phyloP scores from a whole-genome alignment of 1,140 invertebrate genomes.

The Drosophila punjabiensis region DNA sequence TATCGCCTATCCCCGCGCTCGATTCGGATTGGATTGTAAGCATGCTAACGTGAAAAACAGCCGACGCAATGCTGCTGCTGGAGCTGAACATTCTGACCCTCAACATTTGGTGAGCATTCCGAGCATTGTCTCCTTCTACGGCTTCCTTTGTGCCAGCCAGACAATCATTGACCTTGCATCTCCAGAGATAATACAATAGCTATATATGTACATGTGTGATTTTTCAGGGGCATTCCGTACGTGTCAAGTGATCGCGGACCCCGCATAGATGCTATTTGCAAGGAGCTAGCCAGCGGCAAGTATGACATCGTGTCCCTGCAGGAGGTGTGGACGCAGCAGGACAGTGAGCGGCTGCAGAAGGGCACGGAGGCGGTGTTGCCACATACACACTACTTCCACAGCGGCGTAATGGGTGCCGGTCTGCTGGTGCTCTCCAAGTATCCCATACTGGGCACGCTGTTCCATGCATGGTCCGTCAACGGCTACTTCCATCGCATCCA shows the following conservation, averaged over 20 bases:
- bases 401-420: slow-evolving; percentile 97
- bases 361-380: slow-evolving; percentile 89
- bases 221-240: slow-evolving; percentile 92
- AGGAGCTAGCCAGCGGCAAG: slow-evolving; percentile 88
- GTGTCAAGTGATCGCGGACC: slow-evolving; percentile 91
- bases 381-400: slow-evolving; percentile 97
- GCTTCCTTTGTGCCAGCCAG: slow-evolving; percentile 10
- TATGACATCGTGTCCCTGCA: slow-evolving; percentile 97
- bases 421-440: slow-evolving; percentile 95
- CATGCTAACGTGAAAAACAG: slow-evolving; percentile 44
- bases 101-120: slow-evolving; percentile 75
- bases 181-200: slow-evolving; percentile 45
- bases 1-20: slow-evolving; percentile 45
- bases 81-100: slow-evolving; percentile 82
- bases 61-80: slow-evolving; percentile 68
- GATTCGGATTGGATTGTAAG: slow-evolving; percentile 19
- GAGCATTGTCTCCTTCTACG: slow-evolving; percentile 8
- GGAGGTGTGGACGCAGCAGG: slow-evolving; percentile 93
- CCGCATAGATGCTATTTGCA: slow-evolving; percentile 93
- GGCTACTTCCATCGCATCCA: slow-evolving; percentile 98
- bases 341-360: slow-evolving; percentile 90
- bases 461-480: slow-evolving; percentile 97
- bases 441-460: slow-evolving; percentile 95
- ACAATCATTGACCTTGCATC: slow-evolving; percentile 22
- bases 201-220: slow-evolving; percentile 1